phyloP scores from a whole-genome alignment of 2,797 vertebrate species.

The Gymnocypris eckloni region DNA sequence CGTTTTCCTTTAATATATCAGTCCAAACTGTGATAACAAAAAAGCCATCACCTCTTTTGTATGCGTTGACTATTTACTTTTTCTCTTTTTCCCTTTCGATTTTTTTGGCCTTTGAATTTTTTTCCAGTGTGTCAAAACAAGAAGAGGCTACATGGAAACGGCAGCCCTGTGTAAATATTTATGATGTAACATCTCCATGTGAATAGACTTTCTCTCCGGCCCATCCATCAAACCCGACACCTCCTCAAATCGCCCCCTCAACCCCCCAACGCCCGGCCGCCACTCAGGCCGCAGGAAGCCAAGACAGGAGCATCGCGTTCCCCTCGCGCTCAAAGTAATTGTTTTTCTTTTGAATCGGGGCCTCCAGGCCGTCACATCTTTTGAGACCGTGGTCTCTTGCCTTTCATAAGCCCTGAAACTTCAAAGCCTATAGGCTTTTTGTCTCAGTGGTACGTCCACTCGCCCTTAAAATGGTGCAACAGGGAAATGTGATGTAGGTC shows the following conservation, averaged over 20 bases:
- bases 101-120: slow-evolving; percentile 75
- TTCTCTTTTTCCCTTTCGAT: slow-evolving; percentile 59
- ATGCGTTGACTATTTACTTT: slow-evolving; percentile 48
- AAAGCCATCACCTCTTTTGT: slow-evolving; percentile 65
- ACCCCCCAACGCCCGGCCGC: slow-evolving; percentile 82
- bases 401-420: slow-evolving; percentile 84
- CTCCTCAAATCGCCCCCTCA: slow-evolving; percentile 86
- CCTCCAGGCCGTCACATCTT: slow-evolving; percentile 84
- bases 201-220: slow-evolving; percentile 86
- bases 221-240: slow-evolving; percentile 95
- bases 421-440: slow-evolving; percentile 94
- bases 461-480: slow-evolving; percentile 94
- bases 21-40: slow-evolving; percentile 46
- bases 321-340: slow-evolving; percentile 86
- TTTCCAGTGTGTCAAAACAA: slow-evolving; percentile 83
- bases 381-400: slow-evolving; percentile 85
- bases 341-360: slow-evolving; percentile 92
- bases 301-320: slow-evolving; percentile 90
- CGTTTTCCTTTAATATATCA: not conserved
- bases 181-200: slow-evolving; percentile 93
- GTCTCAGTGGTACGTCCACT: slow-evolving; percentile 89
- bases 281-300: slow-evolving; percentile 83
- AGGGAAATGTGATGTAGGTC: slow-evolving; percentile 96
- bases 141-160: slow-evolving; percentile 84
- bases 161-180: slow-evolving; percentile 98